Evolutionary conservation across 2,113 vertebrate genomes (phyloP).

Genomic region (human (Homo sapiens)): DNA sequence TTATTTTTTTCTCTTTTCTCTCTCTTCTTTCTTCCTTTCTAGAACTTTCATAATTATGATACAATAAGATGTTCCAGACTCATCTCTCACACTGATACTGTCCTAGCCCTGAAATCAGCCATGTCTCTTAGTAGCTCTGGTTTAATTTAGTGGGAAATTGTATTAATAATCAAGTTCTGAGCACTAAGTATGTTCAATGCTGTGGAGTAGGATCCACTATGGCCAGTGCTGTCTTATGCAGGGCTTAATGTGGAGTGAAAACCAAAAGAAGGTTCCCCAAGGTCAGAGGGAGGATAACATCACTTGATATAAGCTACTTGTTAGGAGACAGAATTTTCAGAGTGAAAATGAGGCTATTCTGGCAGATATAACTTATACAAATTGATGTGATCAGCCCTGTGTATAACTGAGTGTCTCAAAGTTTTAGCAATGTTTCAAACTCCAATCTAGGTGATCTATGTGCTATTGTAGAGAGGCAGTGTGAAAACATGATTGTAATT

Average conservation of each 20-base stretch:
- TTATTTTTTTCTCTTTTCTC: too few species aligned
- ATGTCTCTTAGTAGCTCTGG: not conserved
- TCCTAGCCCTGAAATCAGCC: not conserved
- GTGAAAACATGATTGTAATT: not conserved
- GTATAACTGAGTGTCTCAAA: not conserved
- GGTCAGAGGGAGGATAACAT: not conserved
- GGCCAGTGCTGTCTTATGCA: not conserved
- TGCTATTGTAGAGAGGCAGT: not conserved
- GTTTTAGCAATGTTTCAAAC: not conserved
- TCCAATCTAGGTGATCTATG: not conserved
- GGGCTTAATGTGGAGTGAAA: not conserved
- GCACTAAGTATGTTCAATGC: not conserved
- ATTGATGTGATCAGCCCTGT: not conserved
- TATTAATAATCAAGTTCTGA: not conserved
- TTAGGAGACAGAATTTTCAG: not conserved
- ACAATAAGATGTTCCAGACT: not conserved
- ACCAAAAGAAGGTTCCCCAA: not conserved
- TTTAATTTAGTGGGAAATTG: not conserved
- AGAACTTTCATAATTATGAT: not conserved
- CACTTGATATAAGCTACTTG: not conserved
- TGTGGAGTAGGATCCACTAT: not conserved
- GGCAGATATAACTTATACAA: not conserved
- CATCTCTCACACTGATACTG: not conserved
- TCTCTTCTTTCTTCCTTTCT: not conserved
- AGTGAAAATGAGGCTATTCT: not conserved